These are phyloP conservation scores for Cyprinus carpio DNA, from an alignment of 2,113 vertebrate genomes.

Conservation along the genomic window DNA sequence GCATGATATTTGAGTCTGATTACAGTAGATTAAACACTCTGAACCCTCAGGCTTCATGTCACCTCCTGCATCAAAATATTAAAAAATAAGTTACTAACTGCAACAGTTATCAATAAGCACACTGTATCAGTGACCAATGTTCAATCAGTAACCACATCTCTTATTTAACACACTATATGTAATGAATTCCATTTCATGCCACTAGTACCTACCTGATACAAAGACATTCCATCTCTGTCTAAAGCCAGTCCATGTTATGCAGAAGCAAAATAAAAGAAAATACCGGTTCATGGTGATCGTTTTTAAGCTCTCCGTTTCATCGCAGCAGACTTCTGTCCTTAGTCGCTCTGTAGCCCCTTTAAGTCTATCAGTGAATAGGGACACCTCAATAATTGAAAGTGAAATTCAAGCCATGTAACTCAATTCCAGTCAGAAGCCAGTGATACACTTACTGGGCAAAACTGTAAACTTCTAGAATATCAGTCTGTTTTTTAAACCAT, in stretches of 20 bases:
- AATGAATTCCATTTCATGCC: conserved; percentile 1
- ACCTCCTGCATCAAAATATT: neutral
- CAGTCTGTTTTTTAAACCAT: conserved; percentile 32
- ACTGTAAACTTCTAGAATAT: conserved; percentile 49
- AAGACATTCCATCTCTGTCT: conserved; percentile 50
- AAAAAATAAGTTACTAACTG: neutral
- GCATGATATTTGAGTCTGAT: conserved; percentile 68
- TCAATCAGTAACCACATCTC: neutral
- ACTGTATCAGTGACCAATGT: neutral
- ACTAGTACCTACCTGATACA: conserved; percentile 66
- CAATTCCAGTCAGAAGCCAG: conserved; percentile 58
- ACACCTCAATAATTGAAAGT: conserved; percentile 69
- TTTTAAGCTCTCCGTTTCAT: conserved; percentile 33
- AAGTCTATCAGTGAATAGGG: conserved; percentile 63
- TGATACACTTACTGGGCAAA: conserved; percentile 30
- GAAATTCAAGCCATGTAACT: conserved; percentile 70
- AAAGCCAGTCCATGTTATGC: conserved; percentile 53
- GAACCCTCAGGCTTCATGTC: conserved; percentile 40
- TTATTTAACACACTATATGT: neutral
- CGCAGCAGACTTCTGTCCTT: conserved; percentile 32
- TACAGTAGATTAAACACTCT: conserved; percentile 52
- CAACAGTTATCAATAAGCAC: neutral
- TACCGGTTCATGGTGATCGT: conserved; percentile 50
- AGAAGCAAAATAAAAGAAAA: conserved; percentile 52
- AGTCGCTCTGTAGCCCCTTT: conserved; percentile 45